Conservation (phyloP, 2,888 invertebrate species). For the Metallyticus violacea region DNA sequence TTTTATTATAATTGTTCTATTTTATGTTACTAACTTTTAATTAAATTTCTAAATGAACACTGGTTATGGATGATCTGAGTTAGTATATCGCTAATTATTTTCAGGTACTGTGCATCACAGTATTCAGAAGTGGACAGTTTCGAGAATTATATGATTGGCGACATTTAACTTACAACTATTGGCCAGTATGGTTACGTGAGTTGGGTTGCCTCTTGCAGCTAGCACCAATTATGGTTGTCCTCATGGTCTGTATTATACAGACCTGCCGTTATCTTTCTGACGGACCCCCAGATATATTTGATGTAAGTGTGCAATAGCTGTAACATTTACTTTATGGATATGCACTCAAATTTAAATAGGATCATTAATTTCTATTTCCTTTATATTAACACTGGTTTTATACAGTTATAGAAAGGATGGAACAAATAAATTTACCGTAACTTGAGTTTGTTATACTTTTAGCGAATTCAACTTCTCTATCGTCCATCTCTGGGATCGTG, state of each 20-base stretch:
- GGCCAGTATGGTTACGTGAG: constrained; percentile 77
- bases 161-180: constrained; percentile 64
- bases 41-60: too few relatives aligned
- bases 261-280: constrained; percentile 71
- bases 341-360: neutral
- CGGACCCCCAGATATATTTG: constrained; percentile 83
- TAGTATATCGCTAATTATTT: too few relatives aligned
- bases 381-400: neutral
- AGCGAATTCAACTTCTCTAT: constrained; percentile 82
- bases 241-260: constrained; percentile 67
- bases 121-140: constrained; percentile 67
- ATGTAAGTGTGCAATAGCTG: too few relatives aligned
- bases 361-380: neutral
- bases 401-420: neutral
- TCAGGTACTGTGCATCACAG: constrained; percentile 64
- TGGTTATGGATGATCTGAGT: too few relatives aligned
- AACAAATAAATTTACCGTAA: neutral
- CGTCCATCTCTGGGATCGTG: constrained; percentile 64
- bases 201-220: constrained; percentile 75
- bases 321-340: too few relatives aligned
- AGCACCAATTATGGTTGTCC: constrained; percentile 70
- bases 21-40: too few relatives aligned
- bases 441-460: constrained; percentile 40
- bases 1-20: too few relatives aligned
- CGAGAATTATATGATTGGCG: constrained; percentile 66